These are phyloP conservation scores for Cebus imitator DNA, from an alignment of 2,113 vertebrate genomes.

Conservation along the genomic window DNA sequence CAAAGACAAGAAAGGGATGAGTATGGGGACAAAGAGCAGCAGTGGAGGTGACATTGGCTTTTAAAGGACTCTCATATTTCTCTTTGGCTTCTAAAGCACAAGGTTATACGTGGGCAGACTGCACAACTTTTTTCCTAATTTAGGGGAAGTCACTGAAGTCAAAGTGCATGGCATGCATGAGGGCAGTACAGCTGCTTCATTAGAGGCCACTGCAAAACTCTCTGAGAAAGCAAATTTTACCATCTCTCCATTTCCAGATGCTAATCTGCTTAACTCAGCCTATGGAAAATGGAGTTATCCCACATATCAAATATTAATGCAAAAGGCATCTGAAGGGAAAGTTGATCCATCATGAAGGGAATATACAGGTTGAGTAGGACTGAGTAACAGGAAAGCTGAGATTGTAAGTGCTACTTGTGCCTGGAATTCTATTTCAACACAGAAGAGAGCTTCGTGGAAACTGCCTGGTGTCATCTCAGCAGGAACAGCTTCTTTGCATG, in stretches of 20 bases:
- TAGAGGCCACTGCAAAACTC: not conserved
- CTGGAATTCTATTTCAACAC: not conserved
- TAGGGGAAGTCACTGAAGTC: not conserved
- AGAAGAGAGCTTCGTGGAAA: not conserved
- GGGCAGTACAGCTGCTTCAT: not conserved
- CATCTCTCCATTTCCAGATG: not conserved
- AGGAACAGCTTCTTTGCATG: not conserved
- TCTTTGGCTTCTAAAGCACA: not conserved
- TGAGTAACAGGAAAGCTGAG: not conserved
- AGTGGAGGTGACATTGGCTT: fast-evolving
- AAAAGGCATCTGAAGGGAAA: not conserved
- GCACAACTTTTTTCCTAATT: not conserved
- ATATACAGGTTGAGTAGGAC: not conserved
- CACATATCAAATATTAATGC: not conserved
- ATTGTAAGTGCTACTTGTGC: not conserved
- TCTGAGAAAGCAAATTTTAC: not conserved
- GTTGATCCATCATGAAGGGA: not conserved
- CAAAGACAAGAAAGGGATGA: not conserved
- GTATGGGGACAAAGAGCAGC: not conserved
- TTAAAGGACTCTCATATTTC: not conserved
- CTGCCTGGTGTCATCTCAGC: not conserved
- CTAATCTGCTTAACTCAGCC: not conserved
- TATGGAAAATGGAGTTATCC: not conserved
- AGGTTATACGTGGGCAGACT: not conserved
- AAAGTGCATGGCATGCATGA: not conserved